Evolutionary conservation across 2,113 vertebrate species (phyloP), one percentile per base, ranked within the genome.

Genomic region (Aix galericulata): DNA sequence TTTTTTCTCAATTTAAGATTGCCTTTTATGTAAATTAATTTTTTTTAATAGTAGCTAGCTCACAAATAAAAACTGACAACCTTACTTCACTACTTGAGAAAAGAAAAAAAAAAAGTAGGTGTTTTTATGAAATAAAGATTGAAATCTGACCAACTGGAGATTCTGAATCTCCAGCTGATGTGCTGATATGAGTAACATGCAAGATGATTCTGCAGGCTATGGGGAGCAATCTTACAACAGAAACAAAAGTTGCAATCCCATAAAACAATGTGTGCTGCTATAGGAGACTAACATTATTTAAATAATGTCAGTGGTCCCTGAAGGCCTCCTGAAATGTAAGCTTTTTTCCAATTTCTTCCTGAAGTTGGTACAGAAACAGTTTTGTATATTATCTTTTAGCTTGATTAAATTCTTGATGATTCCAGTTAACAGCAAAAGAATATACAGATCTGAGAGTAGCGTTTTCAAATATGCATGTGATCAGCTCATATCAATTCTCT

Each of bases 11-110:
- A 56, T 50, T 67, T 67, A 68, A 90, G 88, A 81, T 86, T 92
- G 80, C 9, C 27, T 75, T 83, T 92, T 86, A 88, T 82, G 68
- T 83, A 93, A 87, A 86, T 86, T 67, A 40, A 72, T 86, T 91
- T 87, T 36, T 52, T 82, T 22, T 46, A 62, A 71, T 59, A 62
- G 63, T 34, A 95, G 42, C 25, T 46, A 64, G 13, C 6, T 90
- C 38, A 59, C 68, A 93, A 77, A 85, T 94, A 81, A 94, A 86
- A 95, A 3, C 32, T 86, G 82, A 88, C 72, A 93, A 68, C 21
- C 15, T 75, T 56, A 68, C 81, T 83, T n/a, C 40, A n/a, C 8
- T 60, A 26, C 36, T 64, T 31, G 7, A 22, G 48, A 50, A 82
- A 46, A 42, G 13, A 10, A 9, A 17, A 34, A 50, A 87, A 46